phyloP scores from a whole-genome alignment of 2,113 vertebrate species.

The Onychostruthus taczanowskii region DNA sequence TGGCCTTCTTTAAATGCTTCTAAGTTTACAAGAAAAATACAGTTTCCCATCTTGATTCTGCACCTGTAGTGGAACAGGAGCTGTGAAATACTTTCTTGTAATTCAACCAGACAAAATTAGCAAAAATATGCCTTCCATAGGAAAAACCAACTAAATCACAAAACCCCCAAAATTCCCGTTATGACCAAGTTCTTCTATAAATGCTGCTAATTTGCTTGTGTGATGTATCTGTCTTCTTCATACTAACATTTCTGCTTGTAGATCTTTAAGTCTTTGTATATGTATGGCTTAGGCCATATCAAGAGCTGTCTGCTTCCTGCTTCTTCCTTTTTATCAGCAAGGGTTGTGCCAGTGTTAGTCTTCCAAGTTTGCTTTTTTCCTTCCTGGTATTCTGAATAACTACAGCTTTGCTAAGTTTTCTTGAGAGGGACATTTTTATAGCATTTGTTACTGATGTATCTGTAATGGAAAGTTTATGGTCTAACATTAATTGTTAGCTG shows the following conservation, averaged over 20 bases:
- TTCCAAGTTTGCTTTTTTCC: background rate
- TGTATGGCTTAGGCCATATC: background rate
- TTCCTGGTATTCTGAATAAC: conserved; percentile 32
- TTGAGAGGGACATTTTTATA: background rate
- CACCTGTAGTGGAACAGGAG: background rate
- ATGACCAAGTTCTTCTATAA: background rate
- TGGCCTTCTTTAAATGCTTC: background rate
- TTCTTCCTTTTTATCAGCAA: conserved; percentile 17
- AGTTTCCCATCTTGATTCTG: background rate
- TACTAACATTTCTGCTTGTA: background rate
- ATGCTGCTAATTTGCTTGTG: background rate
- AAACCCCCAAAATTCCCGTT: background rate
- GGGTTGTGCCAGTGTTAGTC: conserved; percentile 3
- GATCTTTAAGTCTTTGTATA: background rate
- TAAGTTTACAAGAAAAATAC: background rate
- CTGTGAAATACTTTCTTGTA: background rate
- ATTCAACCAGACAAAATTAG: background rate
- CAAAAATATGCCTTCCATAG: background rate
- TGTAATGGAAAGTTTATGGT: background rate
- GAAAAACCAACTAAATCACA: background rate
- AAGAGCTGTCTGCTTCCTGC: conserved; percentile 14
- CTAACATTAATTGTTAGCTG: conserved; percentile 13
- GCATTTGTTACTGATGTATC: background rate
- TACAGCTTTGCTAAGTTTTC: background rate
- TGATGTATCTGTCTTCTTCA: background rate